Conservation (phyloP, 1,140 invertebrate genomes). For the Mamestra configurata region DNA sequence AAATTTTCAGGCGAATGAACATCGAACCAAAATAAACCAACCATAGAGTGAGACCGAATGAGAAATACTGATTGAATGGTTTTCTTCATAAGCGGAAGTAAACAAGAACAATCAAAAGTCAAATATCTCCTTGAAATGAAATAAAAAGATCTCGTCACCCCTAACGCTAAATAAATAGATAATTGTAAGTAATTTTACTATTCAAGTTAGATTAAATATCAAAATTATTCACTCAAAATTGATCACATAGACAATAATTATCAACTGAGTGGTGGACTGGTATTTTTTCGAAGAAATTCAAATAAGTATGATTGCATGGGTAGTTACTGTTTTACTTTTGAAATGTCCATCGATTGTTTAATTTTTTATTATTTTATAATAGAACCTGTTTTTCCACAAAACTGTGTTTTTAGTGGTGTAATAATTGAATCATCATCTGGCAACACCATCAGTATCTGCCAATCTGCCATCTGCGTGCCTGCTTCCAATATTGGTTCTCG, state of each 20-base stretch:
- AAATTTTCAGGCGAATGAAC: constrained; percentile 45
- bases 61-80: constrained; percentile 5
- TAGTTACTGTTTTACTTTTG: too few species aligned
- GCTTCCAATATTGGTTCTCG: constrained; percentile 17
- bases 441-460: constrained; percentile 9
- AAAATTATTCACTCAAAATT: too few species aligned
- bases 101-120: constrained; percentile 3
- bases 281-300: too few species aligned
- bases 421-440: neutral
- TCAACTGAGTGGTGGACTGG: too few species aligned
- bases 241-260: too few species aligned
- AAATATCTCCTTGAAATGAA: neutral
- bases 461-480: constrained; percentile 20
- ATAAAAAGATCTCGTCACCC: too few species aligned
- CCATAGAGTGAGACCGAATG: constrained; percentile 17
- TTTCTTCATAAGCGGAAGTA: neutral
- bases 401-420: neutral
- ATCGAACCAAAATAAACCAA: constrained; percentile 26
- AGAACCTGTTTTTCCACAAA: neutral
- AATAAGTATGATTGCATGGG: too few species aligned
- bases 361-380: too few species aligned
- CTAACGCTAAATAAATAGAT: too few species aligned
- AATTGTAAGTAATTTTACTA: too few species aligned
- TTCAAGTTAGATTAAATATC: too few species aligned
- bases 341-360: too few species aligned